Evolutionary conservation across 1,140 invertebrate species (phyloP).

Genomic region (Sycophila sp.): DNA sequence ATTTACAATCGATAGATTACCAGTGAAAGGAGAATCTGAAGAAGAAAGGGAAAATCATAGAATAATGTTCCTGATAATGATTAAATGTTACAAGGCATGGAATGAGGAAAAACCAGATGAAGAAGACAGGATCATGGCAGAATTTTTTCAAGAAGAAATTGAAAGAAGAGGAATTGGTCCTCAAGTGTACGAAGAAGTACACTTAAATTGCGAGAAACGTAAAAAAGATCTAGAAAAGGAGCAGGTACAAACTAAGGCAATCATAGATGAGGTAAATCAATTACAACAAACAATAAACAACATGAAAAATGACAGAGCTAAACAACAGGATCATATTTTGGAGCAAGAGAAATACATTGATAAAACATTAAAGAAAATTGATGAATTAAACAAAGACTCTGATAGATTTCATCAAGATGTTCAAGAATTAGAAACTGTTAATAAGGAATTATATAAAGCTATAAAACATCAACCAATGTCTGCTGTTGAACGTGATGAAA

Average conservation of each 20-base stretch:
- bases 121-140: slow-evolving; percentile 44
- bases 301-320: slow-evolving; percentile 37
- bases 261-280: slow-evolving; percentile 38
- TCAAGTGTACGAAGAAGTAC: slow-evolving; percentile 27
- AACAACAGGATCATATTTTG: slow-evolving; percentile 34
- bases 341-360: slow-evolving; percentile 41
- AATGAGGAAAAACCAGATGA: slow-evolving; percentile 53
- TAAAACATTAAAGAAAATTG: slow-evolving; percentile 36
- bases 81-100: slow-evolving; percentile 51
- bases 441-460: slow-evolving; percentile 40
- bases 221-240: slow-evolving; percentile 29
- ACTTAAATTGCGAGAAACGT: slow-evolving; percentile 37
- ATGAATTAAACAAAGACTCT: slow-evolving; percentile 42
- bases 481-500: slow-evolving; percentile 45
- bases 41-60: slow-evolving; percentile 43
- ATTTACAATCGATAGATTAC: slow-evolving; percentile 45
- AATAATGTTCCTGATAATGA: slow-evolving; percentile 42
- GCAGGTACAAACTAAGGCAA: slow-evolving; percentile 31
- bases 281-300: slow-evolving; percentile 35
- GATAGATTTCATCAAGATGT: slow-evolving; percentile 37
- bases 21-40: slow-evolving; percentile 38
- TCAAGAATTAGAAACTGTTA: slow-evolving; percentile 26
- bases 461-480: slow-evolving; percentile 53
- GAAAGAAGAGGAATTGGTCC: slow-evolving; percentile 43
- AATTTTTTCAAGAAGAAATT: slow-evolving; percentile 46